Evolutionary conservation across 2,113 vertebrate genomes (phyloP).

Genomic region (Panurus biarmicus): DNA sequence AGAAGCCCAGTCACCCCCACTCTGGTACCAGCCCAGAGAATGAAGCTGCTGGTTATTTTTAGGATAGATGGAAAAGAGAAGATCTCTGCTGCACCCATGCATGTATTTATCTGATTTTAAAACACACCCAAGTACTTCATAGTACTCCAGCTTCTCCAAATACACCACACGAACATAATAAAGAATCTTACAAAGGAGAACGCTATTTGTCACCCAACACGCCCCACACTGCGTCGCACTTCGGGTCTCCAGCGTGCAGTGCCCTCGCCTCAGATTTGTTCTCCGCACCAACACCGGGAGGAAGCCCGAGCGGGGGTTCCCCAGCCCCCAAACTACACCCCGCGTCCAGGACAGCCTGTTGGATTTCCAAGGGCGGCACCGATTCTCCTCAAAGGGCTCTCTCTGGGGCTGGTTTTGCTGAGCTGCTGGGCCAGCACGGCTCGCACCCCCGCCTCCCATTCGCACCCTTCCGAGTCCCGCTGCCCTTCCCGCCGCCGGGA

Average conservation of each 20-base stretch:
- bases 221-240: rapidly evolving
- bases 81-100: background rate
- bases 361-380: background rate
- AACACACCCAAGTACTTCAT: background rate
- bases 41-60: background rate
- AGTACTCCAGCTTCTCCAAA: background rate
- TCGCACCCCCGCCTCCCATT: background rate
- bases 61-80: background rate
- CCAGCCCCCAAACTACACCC: rapidly evolving
- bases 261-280: rapidly evolving
- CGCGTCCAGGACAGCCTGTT: background rate
- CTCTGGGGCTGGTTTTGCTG: rapidly evolving
- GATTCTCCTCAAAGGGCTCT: too few species aligned
- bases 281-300: rapidly evolving
- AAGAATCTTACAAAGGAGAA: rapidly evolving
- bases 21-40: background rate
- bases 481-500: background rate
- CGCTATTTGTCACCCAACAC: background rate
- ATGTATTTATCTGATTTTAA: rapidly evolving
- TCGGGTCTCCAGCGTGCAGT: rapidly evolving
- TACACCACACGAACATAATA: rapidly evolving
- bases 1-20: background rate
- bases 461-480: background rate
- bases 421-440: background rate
- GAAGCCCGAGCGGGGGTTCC: rapidly evolving